Conservation (phyloP, 2,113 vertebrate genomes). For the Heptranchias perlo region DNA sequence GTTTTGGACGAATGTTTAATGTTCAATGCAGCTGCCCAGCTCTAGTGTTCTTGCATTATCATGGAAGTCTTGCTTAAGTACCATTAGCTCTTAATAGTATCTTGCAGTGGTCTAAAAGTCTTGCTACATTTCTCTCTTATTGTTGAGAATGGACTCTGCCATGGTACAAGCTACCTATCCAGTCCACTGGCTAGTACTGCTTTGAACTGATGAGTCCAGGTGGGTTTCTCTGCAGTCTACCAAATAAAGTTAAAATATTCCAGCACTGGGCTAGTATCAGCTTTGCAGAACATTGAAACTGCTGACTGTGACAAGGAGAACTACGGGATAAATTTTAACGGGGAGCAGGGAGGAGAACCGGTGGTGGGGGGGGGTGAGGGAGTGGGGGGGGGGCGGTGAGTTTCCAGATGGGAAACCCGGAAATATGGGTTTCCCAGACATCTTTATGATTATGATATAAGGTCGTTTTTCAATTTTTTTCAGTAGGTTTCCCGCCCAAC, state of each 20-base stretch:
- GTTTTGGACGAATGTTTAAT: background rate
- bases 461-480: too few relatives aligned
- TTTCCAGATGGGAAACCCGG: too few relatives aligned
- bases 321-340: too few relatives aligned
- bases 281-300: background rate
- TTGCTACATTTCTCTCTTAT: too few relatives aligned
- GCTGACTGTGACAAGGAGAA: background rate
- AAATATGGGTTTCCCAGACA: too few relatives aligned
- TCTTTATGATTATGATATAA: too few relatives aligned
- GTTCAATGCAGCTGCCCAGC: background rate
- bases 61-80: background rate
- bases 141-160: too few relatives aligned
- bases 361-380: too few relatives aligned
- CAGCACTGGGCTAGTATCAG: background rate
- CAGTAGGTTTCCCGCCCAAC: too few relatives aligned
- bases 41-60: background rate
- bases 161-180: background rate
- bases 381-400: too few relatives aligned
- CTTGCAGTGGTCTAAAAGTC: background rate
- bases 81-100: background rate
- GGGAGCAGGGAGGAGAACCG: too few relatives aligned
- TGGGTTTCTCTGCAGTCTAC: background rate
- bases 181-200: background rate
- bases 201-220: background rate
- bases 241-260: background rate